These are phyloP conservation scores for Aspidapion aeneum DNA, from an alignment of 2,888 invertebrate genomes.

Conservation along the genomic window DNA sequence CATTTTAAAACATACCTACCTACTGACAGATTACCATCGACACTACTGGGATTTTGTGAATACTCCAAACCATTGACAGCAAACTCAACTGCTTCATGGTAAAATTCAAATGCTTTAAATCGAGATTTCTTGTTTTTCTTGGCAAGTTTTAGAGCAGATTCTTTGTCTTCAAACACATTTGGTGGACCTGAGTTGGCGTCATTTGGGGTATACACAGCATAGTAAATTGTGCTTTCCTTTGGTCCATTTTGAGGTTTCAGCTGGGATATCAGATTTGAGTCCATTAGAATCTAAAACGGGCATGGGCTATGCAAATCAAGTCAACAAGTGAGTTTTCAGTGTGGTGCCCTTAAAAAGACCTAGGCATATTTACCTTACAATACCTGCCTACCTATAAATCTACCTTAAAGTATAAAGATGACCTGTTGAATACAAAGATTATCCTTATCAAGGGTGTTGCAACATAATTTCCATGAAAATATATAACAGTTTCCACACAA, in stretches of 20 bases:
- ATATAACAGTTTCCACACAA: no score
- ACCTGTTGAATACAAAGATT: no score
- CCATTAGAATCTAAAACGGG: no score
- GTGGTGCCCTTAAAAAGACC: no score
- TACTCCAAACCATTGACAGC: constrained; percentile 65
- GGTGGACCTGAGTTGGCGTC: constrained; percentile 33
- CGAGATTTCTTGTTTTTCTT: constrained; percentile 74
- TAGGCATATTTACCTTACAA: no score
- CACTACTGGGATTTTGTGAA: constrained; percentile 39
- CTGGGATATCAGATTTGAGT: neutral
- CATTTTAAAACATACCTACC: no score
- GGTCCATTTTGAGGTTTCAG: neutral
- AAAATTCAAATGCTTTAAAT: constrained; percentile 72
- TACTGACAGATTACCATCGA: constrained; percentile 26
- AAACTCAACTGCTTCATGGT: constrained; percentile 74
- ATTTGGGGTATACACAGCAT: constrained; percentile 42
- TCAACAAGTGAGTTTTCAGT: no score
- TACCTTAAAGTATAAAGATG: no score
- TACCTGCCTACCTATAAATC: no score
- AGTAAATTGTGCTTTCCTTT: constrained; percentile 34
- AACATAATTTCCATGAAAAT: no score
- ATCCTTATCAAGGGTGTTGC: no score
- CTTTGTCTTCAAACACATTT: constrained; percentile 66
- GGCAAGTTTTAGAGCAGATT: constrained; percentile 70
- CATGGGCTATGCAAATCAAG: no score